Evolutionary conservation across 2,888 invertebrate species (phyloP), one percentile per base, ranked within the genome.

Genomic region (Amphimallon solstitiale): DNA sequence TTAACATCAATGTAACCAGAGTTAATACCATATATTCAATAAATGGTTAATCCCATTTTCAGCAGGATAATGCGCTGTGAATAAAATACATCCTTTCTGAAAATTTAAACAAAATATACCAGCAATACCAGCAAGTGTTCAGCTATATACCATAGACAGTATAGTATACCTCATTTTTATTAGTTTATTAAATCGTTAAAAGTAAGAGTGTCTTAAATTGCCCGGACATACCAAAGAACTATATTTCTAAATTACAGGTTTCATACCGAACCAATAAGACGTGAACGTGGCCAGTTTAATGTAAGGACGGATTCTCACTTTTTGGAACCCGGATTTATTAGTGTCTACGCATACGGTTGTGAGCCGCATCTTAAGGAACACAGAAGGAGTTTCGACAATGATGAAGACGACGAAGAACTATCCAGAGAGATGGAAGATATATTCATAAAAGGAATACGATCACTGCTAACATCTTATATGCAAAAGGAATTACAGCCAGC

Each of bases 261-360:
- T 78, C 87, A 89, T 70, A 92, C 92, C 0, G 88, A 89, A 70
- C 92, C 92, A 0, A 83, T 90, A 21, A 87, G 88, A 48, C 86
- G 89, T 34, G 88, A 88, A 72, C 86, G 89, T 0, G 90, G 90
- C 0, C 89, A 89, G 72, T 90, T 91, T 79, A 88, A 90, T 73
- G 89, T 90, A 1, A 88, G 91, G 79, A 92, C 92, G 0, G 92
- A 92, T 76, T 92, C 93, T 0, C 92, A 92, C 77, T 94, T 94
- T 75, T 86, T 93, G 0, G 93, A 94, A 74, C 93, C 93, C 0
- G 91, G 93, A 10, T 93, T 93, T 74, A 91, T 93, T 35, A 93
- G 93, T 46, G 92, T 94, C 0, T 93, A 93, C 75, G 93, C 93
- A 0, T 93, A 93, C 71, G 92, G 92, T 0, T 94, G 93, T 75